Base-by-base conservation (phyloP, 1,140 invertebrate genomes). In the Ctenoplectra terminalis region DNA sequence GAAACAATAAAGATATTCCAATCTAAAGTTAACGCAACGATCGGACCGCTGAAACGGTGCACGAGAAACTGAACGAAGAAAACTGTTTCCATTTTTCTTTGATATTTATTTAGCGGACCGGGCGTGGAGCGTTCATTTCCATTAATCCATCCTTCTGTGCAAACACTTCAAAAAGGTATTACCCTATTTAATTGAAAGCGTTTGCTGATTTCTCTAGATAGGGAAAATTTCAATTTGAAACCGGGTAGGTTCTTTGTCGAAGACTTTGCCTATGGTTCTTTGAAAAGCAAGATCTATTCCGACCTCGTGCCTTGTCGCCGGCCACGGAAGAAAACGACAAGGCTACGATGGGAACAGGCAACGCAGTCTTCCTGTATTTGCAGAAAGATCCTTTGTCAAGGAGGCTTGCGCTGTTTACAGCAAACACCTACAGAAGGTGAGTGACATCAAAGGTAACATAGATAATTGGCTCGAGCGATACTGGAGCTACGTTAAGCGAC, bases 331-430 rank as follows among this genome's bases (percentile, higher is more conserved):
- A 86, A 85, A 85, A 77, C 69, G 63, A 37, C 43, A 43, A 37
- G 23, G 54, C 54, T 64, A 54, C 77, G 70, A 60, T 48, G 31
- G 54, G 50, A 13, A 17, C 40, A 31, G 34, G n/a, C 66, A 63
- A n/a, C 70, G 75, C 75, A 75, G 58, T 64, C 83, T 82, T 79
- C 60, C 67, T 82, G 26, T 82, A 87, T 87, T 83, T 81, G 48
- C 71, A 83, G 86, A 86, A 87, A 81, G 85, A 81, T 74, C 86
- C 85, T 87, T 87, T 87, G 82, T 87, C 85, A 70, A 81, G 69
- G 72, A 76, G 69, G 74, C 40, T 64, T 56, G 31, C 52, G 71
- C 34, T 84, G 82, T 78, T 87, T 82, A 86, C 72, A 29, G 82
- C 71, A 82, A 84, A 88, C 86, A 84, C 72, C 63, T 83, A 69